Conservation (phyloP, 2,888 invertebrate genomes). For the Malachius bipustulatus region DNA sequence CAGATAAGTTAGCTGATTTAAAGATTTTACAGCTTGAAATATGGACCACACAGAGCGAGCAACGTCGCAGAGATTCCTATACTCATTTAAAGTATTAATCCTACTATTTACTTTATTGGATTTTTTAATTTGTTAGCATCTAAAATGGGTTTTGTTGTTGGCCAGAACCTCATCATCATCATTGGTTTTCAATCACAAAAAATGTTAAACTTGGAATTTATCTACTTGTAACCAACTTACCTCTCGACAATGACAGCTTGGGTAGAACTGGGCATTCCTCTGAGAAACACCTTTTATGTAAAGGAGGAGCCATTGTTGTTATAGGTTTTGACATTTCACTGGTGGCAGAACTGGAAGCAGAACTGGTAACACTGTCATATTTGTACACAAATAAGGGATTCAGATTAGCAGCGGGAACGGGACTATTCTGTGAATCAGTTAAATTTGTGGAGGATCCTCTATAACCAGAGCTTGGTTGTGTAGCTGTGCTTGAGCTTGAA, state of each 20-base stretch:
- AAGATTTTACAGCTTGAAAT: no score
- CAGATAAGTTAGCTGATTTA: no score
- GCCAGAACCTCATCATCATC: no score
- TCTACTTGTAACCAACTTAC: slow-evolving; percentile 42
- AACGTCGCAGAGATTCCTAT: no score
- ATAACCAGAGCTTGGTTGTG: slow-evolving; percentile 77
- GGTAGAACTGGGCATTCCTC: no score
- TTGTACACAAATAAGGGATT: slow-evolving; percentile 72
- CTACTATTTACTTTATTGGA: no score
- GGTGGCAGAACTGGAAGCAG: slow-evolving; percentile 54
- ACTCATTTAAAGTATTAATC: no score
- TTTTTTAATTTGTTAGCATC: no score
- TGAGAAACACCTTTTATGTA: slow-evolving; percentile 56
- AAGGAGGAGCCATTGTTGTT: slow-evolving; percentile 39
- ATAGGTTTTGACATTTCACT: slow-evolving; percentile 41
- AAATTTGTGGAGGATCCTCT: slow-evolving; percentile 76
- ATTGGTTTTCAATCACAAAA: no score
- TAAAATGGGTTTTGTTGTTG: no score
- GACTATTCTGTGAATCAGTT: slow-evolving; percentile 63
- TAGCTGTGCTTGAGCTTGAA: slow-evolving; percentile 57
- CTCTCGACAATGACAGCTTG: slow-evolving; percentile 58
- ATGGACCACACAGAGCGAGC: no score
- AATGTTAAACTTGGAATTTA: neutral
- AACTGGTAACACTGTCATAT: slow-evolving; percentile 64
- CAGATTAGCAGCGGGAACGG: slow-evolving; percentile 45